Base-by-base conservation (phyloP, 2,797 vertebrate species). In the Brachymystax lenok region DNA sequence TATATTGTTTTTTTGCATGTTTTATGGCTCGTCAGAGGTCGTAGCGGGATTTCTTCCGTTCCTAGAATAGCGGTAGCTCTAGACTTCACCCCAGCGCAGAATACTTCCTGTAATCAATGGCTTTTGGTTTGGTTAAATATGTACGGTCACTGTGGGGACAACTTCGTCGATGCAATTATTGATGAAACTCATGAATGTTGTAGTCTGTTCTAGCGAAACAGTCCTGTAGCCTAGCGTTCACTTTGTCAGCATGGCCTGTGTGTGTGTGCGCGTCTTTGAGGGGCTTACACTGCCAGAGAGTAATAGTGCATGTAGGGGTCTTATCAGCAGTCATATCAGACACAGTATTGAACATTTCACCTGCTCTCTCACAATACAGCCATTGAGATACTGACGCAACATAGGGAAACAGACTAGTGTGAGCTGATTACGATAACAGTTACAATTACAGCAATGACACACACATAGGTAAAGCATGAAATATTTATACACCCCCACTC, bases 301-400 rank as follows among this genome's bases (percentile, higher is more conserved):
- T 35, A 28, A 28, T 24, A 30, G 67, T 69, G 67, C 30, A 16
- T 69, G 28, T 28, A 16, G 16, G 40, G 21, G 69, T 40, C 14
- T 40, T n/a, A 21, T 8, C 5, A 7, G 33, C 4, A 28, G 28
- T 8, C 13, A 12, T 21, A 24, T 13, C 13, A 67, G 21, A 67
- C 64, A 67, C 64, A 67, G 1, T 56, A 56, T 56, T 85, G 82
- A 85, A 87, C 87, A 79, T 86, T 86, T 85, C 68, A 85, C 83
- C 83, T 56, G 2, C 51, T 16, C 71, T 56, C 73, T 7, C 33
- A 64, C 59, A 74, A 28, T 7, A 35, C 6, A 35, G 35, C 35
- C 6, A 35, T 35, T 1, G 7, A 35, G 35, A 52, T 63, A 77
- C 56, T 73, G 68, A 80, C 30, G 63, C 77, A 74, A 76, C 40